These are phyloP conservation scores for Torymus tubicola DNA, from an alignment of 2,888 invertebrate genomes.

Conservation along the genomic window DNA sequence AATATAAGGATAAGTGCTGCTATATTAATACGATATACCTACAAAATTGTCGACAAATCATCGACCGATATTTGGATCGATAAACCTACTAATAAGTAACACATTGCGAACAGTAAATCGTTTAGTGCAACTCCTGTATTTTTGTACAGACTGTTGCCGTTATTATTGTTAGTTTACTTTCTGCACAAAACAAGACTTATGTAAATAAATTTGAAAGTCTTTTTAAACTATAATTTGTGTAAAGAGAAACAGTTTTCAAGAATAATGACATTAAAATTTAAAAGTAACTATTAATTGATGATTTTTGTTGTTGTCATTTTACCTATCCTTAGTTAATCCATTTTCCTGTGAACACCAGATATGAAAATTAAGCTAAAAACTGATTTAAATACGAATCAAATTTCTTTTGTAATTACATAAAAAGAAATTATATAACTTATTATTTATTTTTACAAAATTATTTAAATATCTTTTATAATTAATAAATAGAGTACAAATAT, in stretches of 20 bases:
- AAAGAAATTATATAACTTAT: too few species aligned
- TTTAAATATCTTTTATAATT: too few species aligned
- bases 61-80: constrained; percentile 22
- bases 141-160: constrained; percentile 64
- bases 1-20: constrained; percentile 4
- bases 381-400: too few species aligned
- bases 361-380: too few species aligned
- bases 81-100: constrained; percentile 13
- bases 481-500: too few species aligned
- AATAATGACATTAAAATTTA: constrained; percentile 12
- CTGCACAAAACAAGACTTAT: constrained; percentile 67
- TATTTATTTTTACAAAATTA: too few species aligned
- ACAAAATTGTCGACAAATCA: background rate
- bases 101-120: constrained; percentile 57
- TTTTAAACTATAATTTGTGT: constrained; percentile 57
- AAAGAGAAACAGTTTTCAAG: constrained; percentile 34
- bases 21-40: background rate
- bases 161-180: constrained; percentile 64
- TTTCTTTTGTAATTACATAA: too few species aligned
- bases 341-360: too few species aligned
- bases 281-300: constrained; percentile 15
- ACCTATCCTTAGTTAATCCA: background rate
- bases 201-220: constrained; percentile 70
- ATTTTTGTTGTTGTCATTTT: constrained; percentile 6
- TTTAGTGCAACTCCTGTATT: constrained; percentile 60